Percentiles rank a stretch among this genome's conserved stretches.
phyloP scores from a whole-genome alignment of 2,797 vertebrate genomes.

The Monodelphis domestica region DNA sequence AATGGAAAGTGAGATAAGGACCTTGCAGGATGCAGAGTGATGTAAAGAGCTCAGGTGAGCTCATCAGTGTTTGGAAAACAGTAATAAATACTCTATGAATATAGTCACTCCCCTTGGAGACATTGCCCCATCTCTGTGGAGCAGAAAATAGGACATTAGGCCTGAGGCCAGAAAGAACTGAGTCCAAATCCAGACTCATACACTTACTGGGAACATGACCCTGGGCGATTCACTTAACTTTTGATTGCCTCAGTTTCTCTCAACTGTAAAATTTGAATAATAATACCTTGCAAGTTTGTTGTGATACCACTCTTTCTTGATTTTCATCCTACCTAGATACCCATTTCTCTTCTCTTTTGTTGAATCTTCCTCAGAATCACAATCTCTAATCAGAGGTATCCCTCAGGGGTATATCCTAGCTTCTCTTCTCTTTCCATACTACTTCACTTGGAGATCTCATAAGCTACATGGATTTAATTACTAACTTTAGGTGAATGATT shows the following conservation, averaged over 20 bases:
- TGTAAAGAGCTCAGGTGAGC: not conserved
- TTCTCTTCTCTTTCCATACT: not conserved
- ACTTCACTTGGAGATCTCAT: not conserved
- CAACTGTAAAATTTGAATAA: not conserved
- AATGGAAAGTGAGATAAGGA: not conserved
- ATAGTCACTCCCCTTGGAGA: not conserved
- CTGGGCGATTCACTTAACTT: not conserved
- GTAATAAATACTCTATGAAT: not conserved
- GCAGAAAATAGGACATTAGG: not conserved
- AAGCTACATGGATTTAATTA: not conserved
- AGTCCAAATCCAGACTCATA: not conserved
- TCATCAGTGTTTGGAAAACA: not conserved
- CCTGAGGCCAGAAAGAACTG: not conserved
- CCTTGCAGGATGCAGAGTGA: not conserved
- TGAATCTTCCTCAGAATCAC: not conserved
- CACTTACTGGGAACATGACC: not conserved
- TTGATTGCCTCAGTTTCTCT: not conserved
- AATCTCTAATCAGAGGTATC: not conserved
- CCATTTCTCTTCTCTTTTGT: not conserved
- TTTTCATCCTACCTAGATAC: not conserved
- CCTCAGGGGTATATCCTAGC: not conserved
- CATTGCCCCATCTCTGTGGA: not conserved
- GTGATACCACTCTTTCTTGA: not conserved
- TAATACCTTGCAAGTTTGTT: not conserved
- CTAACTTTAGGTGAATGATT: not conserved